Evolutionary conservation across 2,113 vertebrate species (phyloP).

Genomic region (Cynopterus brachyotis): DNA sequence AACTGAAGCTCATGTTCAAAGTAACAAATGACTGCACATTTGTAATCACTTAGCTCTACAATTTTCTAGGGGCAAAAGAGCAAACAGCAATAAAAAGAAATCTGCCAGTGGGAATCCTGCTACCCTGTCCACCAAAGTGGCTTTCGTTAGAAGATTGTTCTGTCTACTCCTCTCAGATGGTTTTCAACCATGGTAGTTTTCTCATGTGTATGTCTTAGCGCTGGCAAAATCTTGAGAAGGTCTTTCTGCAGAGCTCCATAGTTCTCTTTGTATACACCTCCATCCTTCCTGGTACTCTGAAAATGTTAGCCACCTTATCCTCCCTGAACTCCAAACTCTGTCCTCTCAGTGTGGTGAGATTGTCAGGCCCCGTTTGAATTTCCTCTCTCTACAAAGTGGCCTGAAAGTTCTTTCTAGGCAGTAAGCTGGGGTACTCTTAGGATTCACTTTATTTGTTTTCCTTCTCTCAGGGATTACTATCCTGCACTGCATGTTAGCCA

Average conservation of each 20-base stretch:
- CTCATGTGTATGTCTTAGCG: background rate
- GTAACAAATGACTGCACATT: background rate
- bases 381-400: background rate
- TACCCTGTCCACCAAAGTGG: background rate
- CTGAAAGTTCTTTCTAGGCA: background rate
- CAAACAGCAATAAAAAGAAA: background rate
- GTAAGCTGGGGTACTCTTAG: background rate
- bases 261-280: background rate
- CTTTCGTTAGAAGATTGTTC: background rate
- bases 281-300: background rate
- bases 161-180: background rate
- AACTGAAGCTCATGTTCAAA: background rate
- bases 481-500: background rate
- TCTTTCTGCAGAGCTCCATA: background rate
- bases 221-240: background rate
- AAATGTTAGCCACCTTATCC: background rate
- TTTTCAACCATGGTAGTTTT: background rate
- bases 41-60: background rate
- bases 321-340: background rate
- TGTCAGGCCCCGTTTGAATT: background rate
- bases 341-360: background rate
- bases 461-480: background rate
- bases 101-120: background rate
- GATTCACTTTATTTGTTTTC: background rate
- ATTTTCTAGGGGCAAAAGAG: background rate